Evolutionary conservation across 1,140 invertebrate species (phyloP).

Genomic region (Melanaphis sacchari): DNA sequence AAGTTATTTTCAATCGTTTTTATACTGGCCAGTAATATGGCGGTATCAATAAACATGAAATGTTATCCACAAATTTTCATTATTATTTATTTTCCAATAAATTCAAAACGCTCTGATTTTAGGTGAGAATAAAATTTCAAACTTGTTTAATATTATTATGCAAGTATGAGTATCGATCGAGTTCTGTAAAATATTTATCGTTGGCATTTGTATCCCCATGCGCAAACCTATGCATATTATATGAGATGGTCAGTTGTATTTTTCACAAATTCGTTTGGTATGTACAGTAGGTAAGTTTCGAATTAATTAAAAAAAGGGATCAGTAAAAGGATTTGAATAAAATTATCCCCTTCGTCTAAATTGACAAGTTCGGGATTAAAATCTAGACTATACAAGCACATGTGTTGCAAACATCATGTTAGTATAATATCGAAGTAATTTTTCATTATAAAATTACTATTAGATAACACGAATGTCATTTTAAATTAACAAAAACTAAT

Average conservation of each 20-base stretch:
- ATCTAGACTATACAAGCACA: background rate
- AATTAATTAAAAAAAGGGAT: slow-evolving; percentile 6
- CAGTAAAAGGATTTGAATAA: slow-evolving; percentile 9
- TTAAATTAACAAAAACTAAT: slow-evolving; percentile 4
- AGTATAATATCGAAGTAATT: background rate
- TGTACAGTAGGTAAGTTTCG: background rate
- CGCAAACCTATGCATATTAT: background rate
- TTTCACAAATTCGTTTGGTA: background rate
- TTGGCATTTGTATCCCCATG: background rate
- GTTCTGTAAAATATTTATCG: background rate
- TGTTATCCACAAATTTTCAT: background rate
- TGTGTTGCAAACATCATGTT: background rate
- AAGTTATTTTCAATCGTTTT: background rate
- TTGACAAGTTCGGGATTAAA: slow-evolving; percentile 14
- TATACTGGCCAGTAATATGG: background rate
- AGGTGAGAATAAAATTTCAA: background rate
- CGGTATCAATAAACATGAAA: background rate
- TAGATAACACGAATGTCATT: background rate
- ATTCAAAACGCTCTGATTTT: background rate
- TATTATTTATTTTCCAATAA: background rate
- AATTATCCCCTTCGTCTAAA: background rate
- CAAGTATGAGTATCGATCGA: background rate
- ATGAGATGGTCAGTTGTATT: background rate
- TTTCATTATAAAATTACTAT: background rate
- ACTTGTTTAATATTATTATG: background rate